phyloP scores from a whole-genome alignment of 2,797 vertebrate genomes.

The Crenichthys baileyi region DNA sequence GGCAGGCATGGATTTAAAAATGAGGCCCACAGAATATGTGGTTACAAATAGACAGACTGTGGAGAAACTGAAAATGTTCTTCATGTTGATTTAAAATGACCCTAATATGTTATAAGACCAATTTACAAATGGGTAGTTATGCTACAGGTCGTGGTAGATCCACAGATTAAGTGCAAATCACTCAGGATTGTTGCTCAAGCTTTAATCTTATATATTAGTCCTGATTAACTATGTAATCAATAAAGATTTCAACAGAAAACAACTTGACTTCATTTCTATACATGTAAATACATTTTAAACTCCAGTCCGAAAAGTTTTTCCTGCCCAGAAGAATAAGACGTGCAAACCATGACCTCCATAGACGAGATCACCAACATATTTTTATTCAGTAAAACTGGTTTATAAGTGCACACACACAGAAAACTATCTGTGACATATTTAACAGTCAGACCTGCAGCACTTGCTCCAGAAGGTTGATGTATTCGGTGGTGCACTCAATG shows the following conservation, averaged over 20 bases:
- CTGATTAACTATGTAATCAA: background rate
- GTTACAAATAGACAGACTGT: background rate
- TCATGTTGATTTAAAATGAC: background rate
- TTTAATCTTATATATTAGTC: background rate
- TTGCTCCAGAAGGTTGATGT: conserved; percentile 93
- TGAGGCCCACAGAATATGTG: background rate
- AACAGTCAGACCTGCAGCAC: conserved; percentile 87
- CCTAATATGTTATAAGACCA: background rate
- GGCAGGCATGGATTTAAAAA: background rate
- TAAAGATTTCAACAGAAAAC: background rate
- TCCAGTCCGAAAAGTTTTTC: background rate
- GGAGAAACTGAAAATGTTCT: background rate
- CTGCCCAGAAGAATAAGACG: background rate
- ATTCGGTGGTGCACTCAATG: conserved; percentile 90
- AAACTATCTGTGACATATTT: conserved; percentile 6
- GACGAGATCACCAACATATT: background rate
- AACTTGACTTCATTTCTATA: background rate
- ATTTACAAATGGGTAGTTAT: background rate
- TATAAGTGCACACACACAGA: conserved; percentile 2
- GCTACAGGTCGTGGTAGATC: background rate
- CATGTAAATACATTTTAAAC: background rate
- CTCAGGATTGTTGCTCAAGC: background rate
- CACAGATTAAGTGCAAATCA: background rate
- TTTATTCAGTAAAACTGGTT: background rate
- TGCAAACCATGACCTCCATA: background rate